These are phyloP conservation scores for Sternotherus odoratus DNA, from an alignment of 2,797 vertebrate species.

Conservation along the genomic window DNA sequence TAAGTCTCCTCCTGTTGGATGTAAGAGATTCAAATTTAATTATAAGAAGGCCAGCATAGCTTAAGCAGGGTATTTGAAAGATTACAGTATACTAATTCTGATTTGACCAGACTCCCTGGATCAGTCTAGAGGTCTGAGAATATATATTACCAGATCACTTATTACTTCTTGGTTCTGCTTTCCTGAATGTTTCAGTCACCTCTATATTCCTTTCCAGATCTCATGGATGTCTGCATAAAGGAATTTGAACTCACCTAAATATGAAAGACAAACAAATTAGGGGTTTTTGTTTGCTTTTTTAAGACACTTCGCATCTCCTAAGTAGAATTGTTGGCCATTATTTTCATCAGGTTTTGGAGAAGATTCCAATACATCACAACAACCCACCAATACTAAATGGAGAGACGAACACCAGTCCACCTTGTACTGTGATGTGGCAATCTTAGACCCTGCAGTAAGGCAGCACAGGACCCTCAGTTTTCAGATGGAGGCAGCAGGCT, in stretches of 20 bases:
- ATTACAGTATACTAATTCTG: neutral
- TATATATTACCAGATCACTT: neutral
- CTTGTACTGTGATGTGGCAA: too few species aligned
- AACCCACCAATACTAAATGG: rapidly evolving
- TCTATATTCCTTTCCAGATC: neutral
- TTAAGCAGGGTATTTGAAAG: neutral
- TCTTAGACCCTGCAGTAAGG: neutral
- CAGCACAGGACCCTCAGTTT: neutral
- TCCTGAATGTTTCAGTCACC: neutral
- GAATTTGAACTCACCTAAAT: neutral
- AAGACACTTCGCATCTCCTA: neutral
- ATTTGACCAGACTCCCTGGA: neutral
- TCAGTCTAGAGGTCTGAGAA: neutral
- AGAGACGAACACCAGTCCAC: neutral
- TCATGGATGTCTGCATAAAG: neutral
- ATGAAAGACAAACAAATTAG: neutral
- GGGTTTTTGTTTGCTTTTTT: neutral
- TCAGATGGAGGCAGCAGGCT: rapidly evolving
- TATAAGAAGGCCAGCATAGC: neutral
- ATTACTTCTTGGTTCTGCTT: neutral
- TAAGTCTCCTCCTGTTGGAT: neutral
- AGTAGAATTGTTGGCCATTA: neutral
- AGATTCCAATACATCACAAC: neutral
- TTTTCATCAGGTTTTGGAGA: neutral
- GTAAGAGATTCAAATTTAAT: neutral